Evolutionary conservation across 2,113 vertebrate species (phyloP).

Genomic region (Rhea pennata): DNA sequence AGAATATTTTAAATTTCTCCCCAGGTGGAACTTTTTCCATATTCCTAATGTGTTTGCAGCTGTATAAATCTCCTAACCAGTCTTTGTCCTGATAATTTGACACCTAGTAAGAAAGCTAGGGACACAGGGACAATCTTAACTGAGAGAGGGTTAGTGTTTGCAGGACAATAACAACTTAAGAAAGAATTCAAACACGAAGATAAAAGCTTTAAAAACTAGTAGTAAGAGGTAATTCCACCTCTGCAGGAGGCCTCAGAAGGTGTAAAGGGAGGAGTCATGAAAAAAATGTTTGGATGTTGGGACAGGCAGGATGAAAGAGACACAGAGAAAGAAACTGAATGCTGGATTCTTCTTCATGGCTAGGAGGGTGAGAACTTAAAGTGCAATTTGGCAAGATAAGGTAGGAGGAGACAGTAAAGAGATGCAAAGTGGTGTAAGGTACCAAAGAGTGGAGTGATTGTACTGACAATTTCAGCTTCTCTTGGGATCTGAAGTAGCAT

Average conservation of each 20-base stretch:
- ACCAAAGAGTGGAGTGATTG: background rate
- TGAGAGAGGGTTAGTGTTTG: background rate
- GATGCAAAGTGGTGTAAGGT: accelerated
- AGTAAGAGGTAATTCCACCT: background rate
- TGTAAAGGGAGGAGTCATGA: background rate
- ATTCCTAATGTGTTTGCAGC: background rate
- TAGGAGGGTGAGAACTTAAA: background rate
- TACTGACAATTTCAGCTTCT: background rate
- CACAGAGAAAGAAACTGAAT: background rate
- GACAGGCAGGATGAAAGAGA: background rate
- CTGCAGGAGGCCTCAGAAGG: background rate
- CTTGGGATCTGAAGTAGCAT: background rate
- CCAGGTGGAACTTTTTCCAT: background rate
- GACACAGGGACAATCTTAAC: background rate
- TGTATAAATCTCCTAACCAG: background rate
- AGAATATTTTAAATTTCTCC: background rate
- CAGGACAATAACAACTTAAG: background rate
- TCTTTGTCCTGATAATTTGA: background rate
- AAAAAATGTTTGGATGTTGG: background rate
- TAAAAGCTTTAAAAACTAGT: background rate
- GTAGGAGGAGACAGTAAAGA: background rate
- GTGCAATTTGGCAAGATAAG: background rate
- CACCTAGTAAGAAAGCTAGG: background rate
- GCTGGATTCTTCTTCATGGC: background rate
- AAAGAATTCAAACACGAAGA: background rate